Evolutionary conservation across 2,113 vertebrate genomes (phyloP), one percentile per base, ranked within the genome.

Genomic region (Otocyon megalotis): DNA sequence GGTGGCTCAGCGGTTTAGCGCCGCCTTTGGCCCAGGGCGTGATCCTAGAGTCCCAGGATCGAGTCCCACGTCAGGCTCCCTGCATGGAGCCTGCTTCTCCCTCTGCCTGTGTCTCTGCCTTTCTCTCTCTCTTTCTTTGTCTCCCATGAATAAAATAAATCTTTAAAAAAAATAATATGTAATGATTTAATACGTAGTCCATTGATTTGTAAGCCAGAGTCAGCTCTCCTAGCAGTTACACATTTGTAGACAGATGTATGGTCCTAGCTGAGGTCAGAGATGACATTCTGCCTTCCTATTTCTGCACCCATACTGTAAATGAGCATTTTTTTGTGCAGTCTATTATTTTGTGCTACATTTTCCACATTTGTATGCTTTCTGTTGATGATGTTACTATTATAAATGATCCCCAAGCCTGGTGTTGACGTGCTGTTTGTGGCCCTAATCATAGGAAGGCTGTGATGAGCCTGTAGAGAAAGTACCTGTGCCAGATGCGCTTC

Each of bases 161-260:
- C 43, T 43, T 43, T 1, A 43, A 43, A 43, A 43, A 74, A 71
- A 87, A 56, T 71, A 62, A 76, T 2, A 10, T 11, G 22, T 28
- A 37, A 74, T 92, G 10, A 14, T 53, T 56, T 96, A 90, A 72
- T 65, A 14, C 37, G 8, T 16, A 85, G 8, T 56, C 54, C 19
- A 0, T 48, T 74, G 24, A 15, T 62, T 63, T 65, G 48, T 62
- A 69, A 35, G 19, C 22, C 37, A 56, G 10, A 48, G 58, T 56
- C 43, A 48, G 11, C 2, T 16, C 53, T 30, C 15, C 2, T 8
- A 19, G 54, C 67, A 48, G 28, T 54, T 77, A 93, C 35, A 15
- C 7, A 8, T 24, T 17, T 15, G 56, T 11, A 14, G n/a, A 76
- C 11, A 15, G 22, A 9, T 6, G 11, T 1, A 8, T 17, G 1